Evolutionary conservation across 2,888 invertebrate species (phyloP).

Genomic region (Drymonia ruficornis): DNA sequence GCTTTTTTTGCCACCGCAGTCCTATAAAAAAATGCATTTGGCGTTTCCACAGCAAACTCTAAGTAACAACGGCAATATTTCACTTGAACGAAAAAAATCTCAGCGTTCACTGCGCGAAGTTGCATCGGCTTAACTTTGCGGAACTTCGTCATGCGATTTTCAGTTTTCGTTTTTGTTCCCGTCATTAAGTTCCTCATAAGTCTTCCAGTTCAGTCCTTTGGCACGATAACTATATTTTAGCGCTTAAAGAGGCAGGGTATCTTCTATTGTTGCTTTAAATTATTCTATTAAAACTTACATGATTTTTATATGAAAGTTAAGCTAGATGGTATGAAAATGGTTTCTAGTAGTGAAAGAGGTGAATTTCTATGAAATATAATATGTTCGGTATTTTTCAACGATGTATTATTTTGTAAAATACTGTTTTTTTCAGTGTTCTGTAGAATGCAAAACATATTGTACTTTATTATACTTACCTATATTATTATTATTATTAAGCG

Average conservation of each 20-base stretch:
- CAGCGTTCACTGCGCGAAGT: conserved; percentile 2
- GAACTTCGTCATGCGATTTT: conserved; percentile 11
- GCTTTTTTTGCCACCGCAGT: no score
- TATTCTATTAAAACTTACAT: neutral
- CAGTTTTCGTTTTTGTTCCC: conserved; percentile 16
- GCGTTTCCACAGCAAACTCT: neutral
- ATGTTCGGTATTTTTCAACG: no score
- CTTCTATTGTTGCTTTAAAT: neutral
- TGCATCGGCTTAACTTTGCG: conserved; percentile 10
- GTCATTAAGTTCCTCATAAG: conserved; percentile 13
- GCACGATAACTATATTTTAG: conserved; percentile 6
- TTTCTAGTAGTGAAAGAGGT: no score
- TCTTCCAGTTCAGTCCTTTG: conserved; percentile 9
- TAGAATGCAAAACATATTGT: no score
- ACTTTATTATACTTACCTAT: no score
- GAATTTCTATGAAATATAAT: no score
- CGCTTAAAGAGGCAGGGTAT: neutral
- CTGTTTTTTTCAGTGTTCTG: no score
- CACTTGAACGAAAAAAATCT: neutral
- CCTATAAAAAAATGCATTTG: neutral
- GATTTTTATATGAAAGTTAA: no score
- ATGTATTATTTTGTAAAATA: no score
- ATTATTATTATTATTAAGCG: no score
- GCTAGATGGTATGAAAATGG: no score
- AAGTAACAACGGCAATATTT: conserved; percentile 9